Percentiles rank a stretch among this genome's conserved stretches.
Evolutionary conservation across 2,113 vertebrate genomes (phyloP).

Genomic region (Jacana jacana): DNA sequence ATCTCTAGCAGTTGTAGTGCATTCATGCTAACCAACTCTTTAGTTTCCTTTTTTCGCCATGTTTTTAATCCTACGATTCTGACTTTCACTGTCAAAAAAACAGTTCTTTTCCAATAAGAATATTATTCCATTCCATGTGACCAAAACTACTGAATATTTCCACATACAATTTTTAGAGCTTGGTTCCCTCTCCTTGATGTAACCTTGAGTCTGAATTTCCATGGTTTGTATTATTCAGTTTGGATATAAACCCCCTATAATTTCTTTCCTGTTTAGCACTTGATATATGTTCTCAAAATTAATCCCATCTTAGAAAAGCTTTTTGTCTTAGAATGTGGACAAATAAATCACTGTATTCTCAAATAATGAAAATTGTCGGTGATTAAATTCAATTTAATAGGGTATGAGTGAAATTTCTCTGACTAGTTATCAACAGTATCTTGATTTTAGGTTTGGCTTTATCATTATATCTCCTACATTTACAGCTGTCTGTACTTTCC

Average conservation of each 20-base stretch:
- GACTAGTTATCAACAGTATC: constrained; percentile 31
- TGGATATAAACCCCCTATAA: background rate
- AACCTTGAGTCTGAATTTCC: constrained; percentile 33
- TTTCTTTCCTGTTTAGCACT: constrained; percentile 29
- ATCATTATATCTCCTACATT: constrained; percentile 5
- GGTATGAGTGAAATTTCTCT: constrained; percentile 19
- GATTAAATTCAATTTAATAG: constrained; percentile 55
- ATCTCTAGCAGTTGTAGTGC: background rate
- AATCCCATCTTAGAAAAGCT: constrained; percentile 23
- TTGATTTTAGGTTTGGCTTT: constrained; percentile 59
- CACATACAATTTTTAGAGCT: background rate
- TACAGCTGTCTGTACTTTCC: constrained; percentile 40
- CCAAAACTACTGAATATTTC: background rate
- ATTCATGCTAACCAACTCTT: background rate
- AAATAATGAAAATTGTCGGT: constrained; percentile 28
- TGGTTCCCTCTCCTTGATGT: background rate
- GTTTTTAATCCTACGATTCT: background rate
- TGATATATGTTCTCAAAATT: constrained; percentile 23
- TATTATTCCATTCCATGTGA: background rate
- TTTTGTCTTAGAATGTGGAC: constrained; percentile 20
- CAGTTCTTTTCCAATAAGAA: background rate
- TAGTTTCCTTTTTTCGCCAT: background rate
- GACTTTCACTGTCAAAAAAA: background rate
- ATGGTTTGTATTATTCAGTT: background rate
- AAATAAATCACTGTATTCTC: constrained; percentile 43